Evolutionary conservation across 2,888 invertebrate species (phyloP).

Genomic region (Phania funesta): DNA sequence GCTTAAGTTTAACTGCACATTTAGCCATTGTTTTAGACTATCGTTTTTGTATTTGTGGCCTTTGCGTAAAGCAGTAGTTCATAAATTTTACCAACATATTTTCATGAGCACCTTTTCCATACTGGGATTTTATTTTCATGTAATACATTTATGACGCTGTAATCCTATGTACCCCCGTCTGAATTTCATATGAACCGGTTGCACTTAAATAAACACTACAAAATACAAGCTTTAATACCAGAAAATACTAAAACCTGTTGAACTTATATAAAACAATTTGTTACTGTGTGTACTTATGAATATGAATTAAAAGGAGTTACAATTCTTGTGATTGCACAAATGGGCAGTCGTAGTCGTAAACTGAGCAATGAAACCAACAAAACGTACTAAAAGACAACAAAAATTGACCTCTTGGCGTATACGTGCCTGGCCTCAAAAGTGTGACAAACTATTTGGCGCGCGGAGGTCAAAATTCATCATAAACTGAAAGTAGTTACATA

Average conservation of each 20-base stretch:
- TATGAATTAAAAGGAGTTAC: conserved; percentile 46
- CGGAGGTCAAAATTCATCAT: conserved; percentile 63
- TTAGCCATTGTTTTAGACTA: no score
- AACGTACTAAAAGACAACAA: conserved; percentile 39
- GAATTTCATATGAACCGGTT: background rate
- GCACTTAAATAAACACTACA: background rate
- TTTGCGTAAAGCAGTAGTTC: no score
- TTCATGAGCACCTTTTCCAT: no score
- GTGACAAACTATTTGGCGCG: conserved; percentile 76
- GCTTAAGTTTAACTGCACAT: background rate
- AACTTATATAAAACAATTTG: conserved; percentile 37
- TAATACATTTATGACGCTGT: no score
- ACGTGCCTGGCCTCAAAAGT: conserved; percentile 75
- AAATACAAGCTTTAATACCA: background rate
- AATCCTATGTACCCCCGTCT: background rate
- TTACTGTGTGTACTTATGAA: conserved; percentile 33
- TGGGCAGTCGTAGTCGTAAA: conserved; percentile 28
- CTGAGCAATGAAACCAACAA: conserved; percentile 50
- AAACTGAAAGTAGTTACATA: conserved; percentile 21
- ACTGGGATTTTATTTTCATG: no score
- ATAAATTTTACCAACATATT: no score
- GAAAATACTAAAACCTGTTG: conserved; percentile 44
- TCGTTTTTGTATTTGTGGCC: no score
- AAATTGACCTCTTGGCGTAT: conserved; percentile 56
- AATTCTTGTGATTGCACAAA: conserved; percentile 15